Base-by-base conservation (phyloP, 2,888 invertebrate species). In the Rotaria magnacalcarata region DNA sequence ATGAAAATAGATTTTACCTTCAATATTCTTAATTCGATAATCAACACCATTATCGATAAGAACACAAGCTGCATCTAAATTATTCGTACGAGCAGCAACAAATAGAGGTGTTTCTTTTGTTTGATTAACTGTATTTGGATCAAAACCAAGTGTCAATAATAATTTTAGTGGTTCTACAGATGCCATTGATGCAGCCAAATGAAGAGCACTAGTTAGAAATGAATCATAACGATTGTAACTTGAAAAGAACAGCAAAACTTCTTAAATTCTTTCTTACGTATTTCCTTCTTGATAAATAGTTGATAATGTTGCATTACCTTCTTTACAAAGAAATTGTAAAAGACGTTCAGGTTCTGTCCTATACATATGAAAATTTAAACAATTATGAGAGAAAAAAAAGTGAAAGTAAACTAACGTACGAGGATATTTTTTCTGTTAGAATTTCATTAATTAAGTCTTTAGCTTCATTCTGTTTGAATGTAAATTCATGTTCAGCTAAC, bases 31-130 rank as follows among this genome's bases (percentile, higher is more conserved):
- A 24, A 24, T 50, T 24, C 84, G 21, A 74, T 19, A 84, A 50
- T 86, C 84, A 67, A 60, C 41, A 19, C 84, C 52, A 34, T 84
- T 34, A 41, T 74, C 43, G 6, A 86, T 34, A 21, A 86, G 27
- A 16, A 67, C 50, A 47, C 50, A 52, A 54, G 84, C 86, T 54
- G 84, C 84, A 50, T 50, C 21, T 2, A 84, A 52, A 84, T 86
- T 86, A 74, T 86, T 86, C 24, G 67, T 84, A 74, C 84, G 80
- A 14, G 84, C 54, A 14, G 90, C 89, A 85, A 89, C 89, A 88
- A 90, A 90, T 47, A 91, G 87, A 7, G 90, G 90, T 0, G 90
- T 89, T 85, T 89, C 88, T 0, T 89, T 89, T 5, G 90, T 90
- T 24, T 89, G 88, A 88, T 90, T 90, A 21, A 89, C 84, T n/a